These are phyloP conservation scores for Alloplasta piceator DNA, from an alignment of 2,888 invertebrate species.

Conservation along the genomic window DNA sequence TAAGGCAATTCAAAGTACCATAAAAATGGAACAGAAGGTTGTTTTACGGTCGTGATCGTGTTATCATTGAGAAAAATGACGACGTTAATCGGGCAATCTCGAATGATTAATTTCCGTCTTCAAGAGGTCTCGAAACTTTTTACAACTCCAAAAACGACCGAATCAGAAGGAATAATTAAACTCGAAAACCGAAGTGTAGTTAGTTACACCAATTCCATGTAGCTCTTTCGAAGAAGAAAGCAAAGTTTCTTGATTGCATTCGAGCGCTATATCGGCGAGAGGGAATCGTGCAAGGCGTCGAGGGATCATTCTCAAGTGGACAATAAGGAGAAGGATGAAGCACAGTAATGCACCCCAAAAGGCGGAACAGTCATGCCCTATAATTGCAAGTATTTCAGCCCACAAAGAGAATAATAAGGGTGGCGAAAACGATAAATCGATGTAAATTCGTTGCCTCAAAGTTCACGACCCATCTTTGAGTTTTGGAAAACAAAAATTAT, in stretches of 20 bases:
- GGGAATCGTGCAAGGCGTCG: slow-evolving; percentile 28
- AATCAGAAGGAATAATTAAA: slow-evolving; percentile 10
- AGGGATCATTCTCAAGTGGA: slow-evolving; percentile 18
- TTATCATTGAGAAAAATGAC: neutral
- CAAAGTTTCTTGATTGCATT: slow-evolving; percentile 30
- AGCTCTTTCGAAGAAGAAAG: slow-evolving; percentile 1
- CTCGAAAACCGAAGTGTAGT: slow-evolving; percentile 16
- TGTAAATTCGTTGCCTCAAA: no score
- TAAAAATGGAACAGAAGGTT: slow-evolving; percentile 14
- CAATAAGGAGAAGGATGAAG: slow-evolving; percentile 8
- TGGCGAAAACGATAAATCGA: no score
- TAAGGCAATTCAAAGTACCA: slow-evolving; percentile 25
- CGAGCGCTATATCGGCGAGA: slow-evolving; percentile 14
- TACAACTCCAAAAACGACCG: slow-evolving; percentile 12
- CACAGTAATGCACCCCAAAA: neutral
- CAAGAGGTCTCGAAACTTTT: slow-evolving; percentile 18
- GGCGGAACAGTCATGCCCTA: no score
- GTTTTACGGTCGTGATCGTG: neutral
- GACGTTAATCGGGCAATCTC: neutral
- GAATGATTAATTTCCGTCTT: neutral
- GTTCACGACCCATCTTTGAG: no score
- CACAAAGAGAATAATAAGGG: no score
- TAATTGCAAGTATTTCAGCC: no score
- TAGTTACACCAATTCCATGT: slow-evolving; percentile 26
- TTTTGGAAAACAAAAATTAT: no score